Conservation (phyloP, 2,113 vertebrate genomes). For the Ranitomeya variabilis region DNA sequence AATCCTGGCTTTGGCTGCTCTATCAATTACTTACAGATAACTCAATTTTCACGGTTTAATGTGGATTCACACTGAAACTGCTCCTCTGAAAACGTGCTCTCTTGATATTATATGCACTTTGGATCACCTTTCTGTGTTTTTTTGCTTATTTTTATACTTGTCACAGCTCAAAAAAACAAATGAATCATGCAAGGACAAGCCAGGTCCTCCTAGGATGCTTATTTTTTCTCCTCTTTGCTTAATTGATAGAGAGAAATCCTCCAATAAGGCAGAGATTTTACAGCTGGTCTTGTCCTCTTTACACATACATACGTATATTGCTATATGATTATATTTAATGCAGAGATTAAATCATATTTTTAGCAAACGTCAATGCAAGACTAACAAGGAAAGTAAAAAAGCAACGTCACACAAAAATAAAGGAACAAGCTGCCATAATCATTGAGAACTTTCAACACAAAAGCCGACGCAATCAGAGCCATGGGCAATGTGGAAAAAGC, state of each 20-base stretch:
- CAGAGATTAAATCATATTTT: slow-evolving; percentile 14
- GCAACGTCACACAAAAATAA: slow-evolving; percentile 7
- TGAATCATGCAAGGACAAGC: no score
- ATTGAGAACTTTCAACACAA: slow-evolving; percentile 35
- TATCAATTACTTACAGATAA: no score
- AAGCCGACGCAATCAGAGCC: slow-evolving; percentile 58
- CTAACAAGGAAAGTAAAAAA: not conserved
- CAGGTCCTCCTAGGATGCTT: not conserved
- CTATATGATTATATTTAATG: not conserved
- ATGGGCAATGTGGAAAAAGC: slow-evolving; percentile 47
- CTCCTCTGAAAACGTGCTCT: no score
- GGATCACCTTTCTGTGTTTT: no score
- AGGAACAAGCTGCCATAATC: slow-evolving; percentile 28
- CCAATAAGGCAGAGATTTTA: not conserved
- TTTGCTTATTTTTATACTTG: no score
- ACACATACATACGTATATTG: not conserved
- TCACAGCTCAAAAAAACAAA: no score
- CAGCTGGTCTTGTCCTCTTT: not conserved
- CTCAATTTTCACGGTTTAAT: no score
- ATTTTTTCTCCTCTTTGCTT: not conserved
- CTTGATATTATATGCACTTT: no score
- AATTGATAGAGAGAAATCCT: not conserved
- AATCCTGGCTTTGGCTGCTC: no score
- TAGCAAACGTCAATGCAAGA: slow-evolving; percentile 9
- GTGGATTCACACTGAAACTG: no score